These are phyloP conservation scores for Philaenus spumarius DNA, from an alignment of 1,140 invertebrate genomes.

Conservation along the genomic window DNA sequence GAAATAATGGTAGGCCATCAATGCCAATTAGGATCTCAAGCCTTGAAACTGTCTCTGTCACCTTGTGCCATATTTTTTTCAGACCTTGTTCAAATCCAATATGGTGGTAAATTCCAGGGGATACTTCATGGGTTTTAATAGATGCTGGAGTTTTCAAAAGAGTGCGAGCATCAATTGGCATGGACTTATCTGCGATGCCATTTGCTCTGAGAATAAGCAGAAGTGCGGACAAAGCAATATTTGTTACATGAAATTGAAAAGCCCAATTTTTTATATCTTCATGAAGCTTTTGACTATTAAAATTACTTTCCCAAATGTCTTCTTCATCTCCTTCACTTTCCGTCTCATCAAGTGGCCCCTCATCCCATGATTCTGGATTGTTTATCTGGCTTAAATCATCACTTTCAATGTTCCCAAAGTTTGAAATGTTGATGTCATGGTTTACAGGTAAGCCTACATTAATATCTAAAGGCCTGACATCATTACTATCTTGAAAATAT, in stretches of 20 bases:
- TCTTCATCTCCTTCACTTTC: too few species aligned
- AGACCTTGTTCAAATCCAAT: background rate
- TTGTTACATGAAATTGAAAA: background rate
- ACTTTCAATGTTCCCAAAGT: too few species aligned
- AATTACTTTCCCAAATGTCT: too few species aligned
- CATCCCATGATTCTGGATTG: too few species aligned
- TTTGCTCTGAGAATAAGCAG: background rate
- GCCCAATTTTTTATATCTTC: background rate
- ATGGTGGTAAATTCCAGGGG: background rate
- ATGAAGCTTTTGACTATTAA: too few species aligned
- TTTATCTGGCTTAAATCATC: too few species aligned
- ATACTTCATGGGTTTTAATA: background rate
- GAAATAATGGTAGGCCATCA: conserved; percentile 4
- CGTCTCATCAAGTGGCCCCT: too few species aligned
- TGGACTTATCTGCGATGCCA: background rate
- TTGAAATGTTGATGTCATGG: too few species aligned
- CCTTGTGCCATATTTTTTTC: background rate
- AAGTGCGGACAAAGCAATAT: background rate
- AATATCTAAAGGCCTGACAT: too few species aligned
- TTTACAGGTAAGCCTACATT: too few species aligned
- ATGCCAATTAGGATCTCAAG: background rate
- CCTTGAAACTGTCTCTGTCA: background rate
- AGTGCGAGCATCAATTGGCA: background rate
- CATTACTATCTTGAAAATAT: too few species aligned
- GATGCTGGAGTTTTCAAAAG: background rate